phyloP scores from a whole-genome alignment of 2,797 vertebrate species.

The Helarctos malayanus region DNA sequence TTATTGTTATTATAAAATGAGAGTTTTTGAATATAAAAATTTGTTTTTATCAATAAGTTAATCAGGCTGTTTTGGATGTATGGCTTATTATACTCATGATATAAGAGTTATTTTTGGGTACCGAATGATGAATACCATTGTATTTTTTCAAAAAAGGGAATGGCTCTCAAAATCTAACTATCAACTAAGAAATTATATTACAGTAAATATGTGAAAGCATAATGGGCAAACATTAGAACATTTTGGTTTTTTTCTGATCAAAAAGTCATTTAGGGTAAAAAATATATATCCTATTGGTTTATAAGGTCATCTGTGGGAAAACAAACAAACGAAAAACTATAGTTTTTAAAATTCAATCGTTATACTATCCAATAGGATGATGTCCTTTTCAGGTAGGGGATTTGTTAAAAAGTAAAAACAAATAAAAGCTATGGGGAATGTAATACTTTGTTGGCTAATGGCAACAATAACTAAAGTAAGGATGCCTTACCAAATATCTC shows the following conservation, averaged over 20 bases:
- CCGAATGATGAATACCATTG: not conserved
- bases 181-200: not conserved
- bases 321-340: not conserved
- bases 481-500: not conserved
- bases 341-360: not conserved
- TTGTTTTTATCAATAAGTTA: not conserved
- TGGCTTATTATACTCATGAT: not conserved
- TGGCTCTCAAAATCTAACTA: not conserved
- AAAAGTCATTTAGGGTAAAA: conserved; percentile 10
- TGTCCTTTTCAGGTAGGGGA: not conserved
- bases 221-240: not conserved
- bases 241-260: not conserved
- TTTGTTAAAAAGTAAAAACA: not conserved
- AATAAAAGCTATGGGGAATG: not conserved
- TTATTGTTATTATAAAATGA: not conserved
- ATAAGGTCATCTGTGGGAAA: not conserved
- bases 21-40: not conserved
- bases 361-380: not conserved
- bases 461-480: not conserved
- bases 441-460: not conserved
- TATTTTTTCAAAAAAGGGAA: not conserved
- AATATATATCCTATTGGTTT: not conserved
- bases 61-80: not conserved
- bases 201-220: not conserved
- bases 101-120: not conserved